These are phyloP conservation scores for Drosophila neocordata DNA, from an alignment of 1,140 invertebrate genomes.

Conservation along the genomic window DNA sequence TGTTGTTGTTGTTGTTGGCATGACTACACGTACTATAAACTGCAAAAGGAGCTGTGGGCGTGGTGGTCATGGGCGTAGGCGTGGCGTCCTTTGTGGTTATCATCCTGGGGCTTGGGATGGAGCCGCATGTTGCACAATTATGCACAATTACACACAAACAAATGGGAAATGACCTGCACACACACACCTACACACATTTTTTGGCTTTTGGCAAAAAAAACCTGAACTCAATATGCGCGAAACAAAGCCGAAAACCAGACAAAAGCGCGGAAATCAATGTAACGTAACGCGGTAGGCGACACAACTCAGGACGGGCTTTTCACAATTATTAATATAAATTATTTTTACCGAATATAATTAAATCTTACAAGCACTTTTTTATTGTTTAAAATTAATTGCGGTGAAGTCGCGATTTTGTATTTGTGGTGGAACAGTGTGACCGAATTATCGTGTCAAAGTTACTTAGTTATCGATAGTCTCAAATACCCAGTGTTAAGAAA, in stretches of 20 bases:
- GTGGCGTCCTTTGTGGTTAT: conserved; percentile 58
- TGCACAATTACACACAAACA: conserved; percentile 40
- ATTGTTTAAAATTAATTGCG: conserved; percentile 67
- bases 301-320: not conserved
- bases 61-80: conserved; percentile 37
- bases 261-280: not conserved
- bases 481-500: not conserved
- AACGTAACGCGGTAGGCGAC: not conserved
- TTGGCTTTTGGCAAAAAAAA: conserved; percentile 8
- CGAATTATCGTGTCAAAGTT: not conserved
- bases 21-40: conserved; percentile 72
- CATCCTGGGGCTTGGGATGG: conserved; percentile 34
- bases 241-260: conserved; percentile 2
- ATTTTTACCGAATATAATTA: conserved; percentile 5
- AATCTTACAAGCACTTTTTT: conserved; percentile 51
- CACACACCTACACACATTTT: conserved; percentile 22
- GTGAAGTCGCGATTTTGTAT: conserved; percentile 21
- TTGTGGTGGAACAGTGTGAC: conserved; percentile 38
- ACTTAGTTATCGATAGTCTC: not conserved
- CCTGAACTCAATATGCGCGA: not conserved
- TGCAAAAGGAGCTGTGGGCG: conserved; percentile 42
- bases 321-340: not conserved
- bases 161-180: conserved; percentile 48
- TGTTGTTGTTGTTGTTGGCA: conserved; percentile 65
- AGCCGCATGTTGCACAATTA: conserved; percentile 61